A percentile compares a stretch with the other conserved stretches of the same genome.
phyloP scores from a whole-genome alignment of 2,113 vertebrate genomes.

The Peromyscus californicus region DNA sequence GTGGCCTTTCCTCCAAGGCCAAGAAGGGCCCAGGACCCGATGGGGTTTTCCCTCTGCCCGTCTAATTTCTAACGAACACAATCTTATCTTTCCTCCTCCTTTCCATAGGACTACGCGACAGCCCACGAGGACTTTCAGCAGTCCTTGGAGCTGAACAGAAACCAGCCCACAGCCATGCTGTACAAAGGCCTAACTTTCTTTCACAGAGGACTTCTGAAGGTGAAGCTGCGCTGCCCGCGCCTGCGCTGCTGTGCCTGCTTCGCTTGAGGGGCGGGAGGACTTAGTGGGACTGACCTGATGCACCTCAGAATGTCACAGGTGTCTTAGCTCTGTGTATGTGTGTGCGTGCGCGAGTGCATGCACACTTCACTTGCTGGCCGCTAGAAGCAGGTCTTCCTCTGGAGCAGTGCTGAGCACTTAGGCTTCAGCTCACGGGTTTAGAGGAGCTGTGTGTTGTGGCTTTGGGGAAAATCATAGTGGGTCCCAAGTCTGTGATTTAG shows the following conservation, averaged over 20 bases:
- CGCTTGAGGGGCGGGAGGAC: not conserved
- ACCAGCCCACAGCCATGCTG: constrained; percentile 97
- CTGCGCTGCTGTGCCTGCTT: not conserved
- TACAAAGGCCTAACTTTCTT: constrained; percentile 99
- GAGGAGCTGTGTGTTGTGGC: not conserved
- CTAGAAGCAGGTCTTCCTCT: not conserved
- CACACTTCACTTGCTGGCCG: not conserved
- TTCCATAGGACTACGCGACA: constrained; percentile 94
- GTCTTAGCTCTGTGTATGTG: not conserved
- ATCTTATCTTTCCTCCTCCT: constrained; percentile 43
- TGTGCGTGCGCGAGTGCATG: not conserved
- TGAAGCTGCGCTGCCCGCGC: constrained; percentile 80
- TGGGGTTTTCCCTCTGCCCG: not conserved
- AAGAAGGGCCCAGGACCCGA: not conserved
- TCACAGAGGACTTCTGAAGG: constrained; percentile 98
- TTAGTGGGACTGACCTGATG: not conserved
- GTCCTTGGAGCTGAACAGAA: constrained; percentile 96
- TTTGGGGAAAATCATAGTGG: not conserved
- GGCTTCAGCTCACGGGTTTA: not conserved
- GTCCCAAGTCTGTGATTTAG: not conserved
- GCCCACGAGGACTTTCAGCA: constrained; percentile 97
- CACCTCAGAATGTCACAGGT: not conserved
- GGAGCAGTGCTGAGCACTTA: not conserved
- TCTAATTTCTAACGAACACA: constrained; percentile 6
- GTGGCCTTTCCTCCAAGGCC: not conserved